phyloP scores from a whole-genome alignment of 1,140 invertebrate genomes.

The Littorina saxatilis region DNA sequence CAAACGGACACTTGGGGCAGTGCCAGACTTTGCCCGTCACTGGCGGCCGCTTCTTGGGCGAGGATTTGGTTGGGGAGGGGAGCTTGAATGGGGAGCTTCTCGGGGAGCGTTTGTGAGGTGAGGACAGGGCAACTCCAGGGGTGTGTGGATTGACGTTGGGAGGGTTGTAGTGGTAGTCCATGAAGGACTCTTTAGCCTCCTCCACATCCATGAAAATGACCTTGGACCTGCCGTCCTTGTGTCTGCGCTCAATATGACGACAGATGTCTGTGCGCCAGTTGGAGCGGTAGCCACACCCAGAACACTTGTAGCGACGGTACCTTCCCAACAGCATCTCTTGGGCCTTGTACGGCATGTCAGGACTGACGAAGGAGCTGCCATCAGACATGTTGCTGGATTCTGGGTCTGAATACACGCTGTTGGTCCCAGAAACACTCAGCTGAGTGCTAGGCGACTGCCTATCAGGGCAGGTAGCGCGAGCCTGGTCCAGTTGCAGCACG shows the following conservation, averaged over 20 bases:
- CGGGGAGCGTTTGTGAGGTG: too few species aligned
- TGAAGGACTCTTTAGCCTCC: slow-evolving; percentile 58
- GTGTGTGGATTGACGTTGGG: background rate
- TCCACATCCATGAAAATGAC: slow-evolving; percentile 59
- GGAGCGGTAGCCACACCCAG: slow-evolving; percentile 70
- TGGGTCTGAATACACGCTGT: slow-evolving; percentile 10
- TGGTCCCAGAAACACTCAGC: background rate
- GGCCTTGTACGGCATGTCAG: slow-evolving; percentile 11
- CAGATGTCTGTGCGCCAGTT: slow-evolving; percentile 72
- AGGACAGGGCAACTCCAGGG: too few species aligned
- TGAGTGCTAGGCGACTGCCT: background rate
- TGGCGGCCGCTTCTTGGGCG: background rate
- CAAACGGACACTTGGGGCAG: slow-evolving; percentile 67
- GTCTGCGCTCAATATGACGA: slow-evolving; percentile 69
- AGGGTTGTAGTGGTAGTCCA: slow-evolving; percentile 57
- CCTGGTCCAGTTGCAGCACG: slow-evolving; percentile 93
- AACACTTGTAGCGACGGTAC: slow-evolving; percentile 60
- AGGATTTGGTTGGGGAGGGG: background rate
- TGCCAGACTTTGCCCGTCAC: slow-evolving; percentile 61
- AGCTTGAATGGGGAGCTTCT: too few species aligned
- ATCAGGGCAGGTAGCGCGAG: slow-evolving; percentile 84
- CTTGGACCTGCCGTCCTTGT: slow-evolving; percentile 53
- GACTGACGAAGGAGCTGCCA: slow-evolving; percentile 29
- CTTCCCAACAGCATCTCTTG: slow-evolving; percentile 36
- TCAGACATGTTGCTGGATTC: background rate